Evolutionary conservation across 2,797 vertebrate species (phyloP), one percentile per base, ranked within the genome.

Genomic region (Tokudaia tokunoshimensis): DNA sequence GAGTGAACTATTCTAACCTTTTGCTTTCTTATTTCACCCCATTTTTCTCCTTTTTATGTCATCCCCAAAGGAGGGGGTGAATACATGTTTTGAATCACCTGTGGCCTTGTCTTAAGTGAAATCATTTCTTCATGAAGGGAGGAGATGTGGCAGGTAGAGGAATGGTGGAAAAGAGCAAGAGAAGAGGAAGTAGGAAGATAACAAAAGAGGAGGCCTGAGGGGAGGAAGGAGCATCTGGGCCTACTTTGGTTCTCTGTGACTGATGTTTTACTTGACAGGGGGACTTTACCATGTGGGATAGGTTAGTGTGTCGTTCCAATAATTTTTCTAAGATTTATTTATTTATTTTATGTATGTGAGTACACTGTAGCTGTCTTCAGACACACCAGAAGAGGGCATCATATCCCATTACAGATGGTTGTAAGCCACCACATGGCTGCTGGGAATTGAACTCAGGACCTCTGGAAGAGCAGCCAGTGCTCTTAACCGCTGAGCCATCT

Each of bases 81-180:
- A 86, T 98, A 97, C 95, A 94, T 89, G 95, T 97, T 97, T 97
- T 65, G 20, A n/a, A 61, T 97, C 91, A 96, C 92, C 86, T 93
- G 94, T 96, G 96, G 86, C 34, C 84, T 88, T 89, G 84, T 97
- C 97, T 98, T 94, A 97, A 97, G 72, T 98, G 89, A 89, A 79
- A 82, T 92, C 96, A 82, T 95, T 96, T 98, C 84, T 96, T 91
- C 95, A 96, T 94, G 94, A 41, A 95, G 87, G 0, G 31, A 89
- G 76, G n/a, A 72, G 63, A 34, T 4, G 52, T 2, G 34, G 19
- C 10, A 34, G 31, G 10, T 4, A 24, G 24, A 72, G 24, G 2
- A 74, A 47, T 14, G 26, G 11, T 7, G 37, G 37, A 13, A 72
- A 47, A 52, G 52, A 31, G 55, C 24, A n/a, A 8, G 22, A 15